Evolutionary conservation across 2,888 invertebrate genomes (phyloP), one percentile per base, ranked within the genome.

Genomic region (Oscheius sp.): DNA sequence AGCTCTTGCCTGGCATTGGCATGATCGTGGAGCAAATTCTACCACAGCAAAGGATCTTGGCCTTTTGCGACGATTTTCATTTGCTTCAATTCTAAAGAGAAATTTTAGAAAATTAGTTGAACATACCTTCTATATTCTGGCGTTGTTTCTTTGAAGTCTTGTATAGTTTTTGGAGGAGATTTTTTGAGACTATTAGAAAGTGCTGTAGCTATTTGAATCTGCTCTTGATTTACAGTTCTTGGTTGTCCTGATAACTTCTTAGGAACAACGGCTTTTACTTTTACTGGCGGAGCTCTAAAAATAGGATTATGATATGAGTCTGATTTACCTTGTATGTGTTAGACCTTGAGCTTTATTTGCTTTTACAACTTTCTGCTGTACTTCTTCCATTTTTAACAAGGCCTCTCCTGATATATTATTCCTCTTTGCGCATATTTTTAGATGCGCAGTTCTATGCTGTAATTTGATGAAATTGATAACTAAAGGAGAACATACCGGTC

Each of bases 31-130:
- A 17, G 76, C 78, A 70, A 80, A 69, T 39, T 80, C 78, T 3
- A 80, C 78, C 33, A 80, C 69, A 15, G 78, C 78, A 52, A 74
- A 80, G 12, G 78, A 78, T 17, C 75, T 63, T 0, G 78, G 80
- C 1, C 74, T 66, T 57, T 75, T 77, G 15, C 71, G 42, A 1
- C 72, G 53, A 31, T 76, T 76, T 15, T 66, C 72, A 29, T 71
- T 71, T 12, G 69, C 69, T 20, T 76, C 76, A 6, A 69, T 12
- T n/a, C 68, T 8, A 27, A 46, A 65, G 10, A 33, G 23, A 15
- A n/a, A 55, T n/a, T 29, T 20, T 37, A 25, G 4, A 15, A 45
- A 37, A 37, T 27, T 39, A n/a, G 4, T 25, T 65, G 2, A 17
- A 6, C 2, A 23, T 31, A 70, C 70, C 61, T 57, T 0, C 73